phyloP scores from a whole-genome alignment of 2,888 invertebrate genomes.

The Acrocyrtus sp. region DNA sequence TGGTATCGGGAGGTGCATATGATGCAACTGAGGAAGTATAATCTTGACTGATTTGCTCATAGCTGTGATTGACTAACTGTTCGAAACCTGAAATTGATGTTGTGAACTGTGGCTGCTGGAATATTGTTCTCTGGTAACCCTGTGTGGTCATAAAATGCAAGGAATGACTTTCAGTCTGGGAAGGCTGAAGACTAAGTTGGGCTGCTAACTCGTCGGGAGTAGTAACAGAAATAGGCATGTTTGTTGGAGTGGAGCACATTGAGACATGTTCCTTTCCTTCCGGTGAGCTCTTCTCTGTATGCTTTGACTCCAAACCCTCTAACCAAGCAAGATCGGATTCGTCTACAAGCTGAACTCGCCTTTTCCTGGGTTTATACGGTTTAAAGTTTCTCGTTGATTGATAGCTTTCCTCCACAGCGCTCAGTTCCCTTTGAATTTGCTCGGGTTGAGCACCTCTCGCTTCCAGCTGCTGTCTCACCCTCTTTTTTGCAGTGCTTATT shows the following conservation, averaged over 20 bases:
- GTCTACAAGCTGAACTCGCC: neutral
- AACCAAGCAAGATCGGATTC: neutral
- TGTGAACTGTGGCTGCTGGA: no score
- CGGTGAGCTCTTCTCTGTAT: neutral
- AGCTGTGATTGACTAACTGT: no score
- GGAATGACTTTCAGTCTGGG: no score
- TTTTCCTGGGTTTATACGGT: conserved; percentile 9
- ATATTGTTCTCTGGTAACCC: no score
- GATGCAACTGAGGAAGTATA: no score
- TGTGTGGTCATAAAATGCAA: no score
- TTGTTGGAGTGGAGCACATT: neutral
- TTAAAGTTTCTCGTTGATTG: conserved; percentile 3
- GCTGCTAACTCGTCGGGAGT: no score
- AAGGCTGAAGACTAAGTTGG: no score
- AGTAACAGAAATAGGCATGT: neutral
- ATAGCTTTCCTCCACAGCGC: conserved; percentile 11
- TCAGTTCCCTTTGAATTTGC: conserved; percentile 12
- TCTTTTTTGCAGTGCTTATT: conserved; percentile 2
- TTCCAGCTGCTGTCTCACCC: neutral
- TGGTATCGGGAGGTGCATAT: no score
- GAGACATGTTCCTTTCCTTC: neutral
- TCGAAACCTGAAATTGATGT: no score
- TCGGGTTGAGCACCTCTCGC: neutral
- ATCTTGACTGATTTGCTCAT: no score
- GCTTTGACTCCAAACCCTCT: no score